These are phyloP conservation scores for Pelmatolapia mariae DNA, from an alignment of 2,113 vertebrate genomes.

Conservation along the genomic window DNA sequence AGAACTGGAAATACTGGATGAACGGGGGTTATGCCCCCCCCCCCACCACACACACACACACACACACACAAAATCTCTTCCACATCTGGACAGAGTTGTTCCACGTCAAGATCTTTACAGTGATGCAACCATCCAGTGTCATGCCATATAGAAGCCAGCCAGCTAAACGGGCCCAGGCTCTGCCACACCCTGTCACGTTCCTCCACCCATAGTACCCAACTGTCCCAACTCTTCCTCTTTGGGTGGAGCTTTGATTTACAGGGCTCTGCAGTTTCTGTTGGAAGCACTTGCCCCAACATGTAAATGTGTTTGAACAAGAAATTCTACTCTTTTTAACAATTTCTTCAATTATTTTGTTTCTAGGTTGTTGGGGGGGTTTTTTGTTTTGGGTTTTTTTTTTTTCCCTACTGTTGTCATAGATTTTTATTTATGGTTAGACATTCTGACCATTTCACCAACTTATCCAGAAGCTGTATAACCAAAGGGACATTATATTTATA, in stretches of 20 bases:
- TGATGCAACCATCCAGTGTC: slow-evolving; percentile 40
- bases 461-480: neutral
- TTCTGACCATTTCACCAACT: neutral
- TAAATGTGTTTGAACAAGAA: neutral
- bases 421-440: neutral
- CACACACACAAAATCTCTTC: no score
- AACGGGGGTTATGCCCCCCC: neutral
- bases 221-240: neutral
- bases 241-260: neutral
- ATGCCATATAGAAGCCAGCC: slow-evolving; percentile 24
- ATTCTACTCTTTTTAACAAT: neutral
- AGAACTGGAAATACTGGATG: slow-evolving; percentile 21
- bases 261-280: neutral
- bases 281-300: neutral
- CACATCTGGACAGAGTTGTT: neutral
- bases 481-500: neutral
- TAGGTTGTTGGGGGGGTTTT: accelerated
- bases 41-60: accelerated
- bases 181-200: slow-evolving; percentile 12
- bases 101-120: neutral
- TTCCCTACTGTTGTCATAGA: neutral
- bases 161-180: neutral
- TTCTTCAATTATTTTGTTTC: neutral
- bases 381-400: accelerated
- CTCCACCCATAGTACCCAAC: neutral